A percentile compares a stretch with the other conserved stretches of the same genome.
Evolutionary conservation across 2,888 invertebrate genomes (phyloP).

Genomic region (Hybos culiciformis): DNA sequence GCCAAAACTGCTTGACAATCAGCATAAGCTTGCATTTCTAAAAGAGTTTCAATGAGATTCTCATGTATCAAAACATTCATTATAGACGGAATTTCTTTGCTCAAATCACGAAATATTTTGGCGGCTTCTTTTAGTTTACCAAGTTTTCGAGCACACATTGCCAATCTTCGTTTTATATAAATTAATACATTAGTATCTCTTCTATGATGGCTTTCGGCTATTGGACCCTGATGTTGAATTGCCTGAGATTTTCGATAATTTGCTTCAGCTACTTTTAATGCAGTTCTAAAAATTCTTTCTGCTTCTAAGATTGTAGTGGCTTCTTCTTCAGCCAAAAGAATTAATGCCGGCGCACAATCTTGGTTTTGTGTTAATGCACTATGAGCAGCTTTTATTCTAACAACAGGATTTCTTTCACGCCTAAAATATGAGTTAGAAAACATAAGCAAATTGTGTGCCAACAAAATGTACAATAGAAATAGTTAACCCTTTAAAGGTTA

Average conservation of each 20-base stretch:
- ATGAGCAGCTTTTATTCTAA: constrained; percentile 81
- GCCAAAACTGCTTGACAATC: constrained; percentile 89
- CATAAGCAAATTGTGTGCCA: no score
- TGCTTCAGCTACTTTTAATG: constrained; percentile 68
- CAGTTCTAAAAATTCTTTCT: constrained; percentile 70
- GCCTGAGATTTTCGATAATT: constrained; percentile 68
- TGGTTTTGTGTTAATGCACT: constrained; percentile 74
- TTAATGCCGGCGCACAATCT: constrained; percentile 90
- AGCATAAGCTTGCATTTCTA: constrained; percentile 93
- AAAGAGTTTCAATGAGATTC: constrained; percentile 85
- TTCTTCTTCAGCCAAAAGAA: constrained; percentile 92
- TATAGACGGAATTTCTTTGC: constrained; percentile 91
- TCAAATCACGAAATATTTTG: constrained; percentile 91
- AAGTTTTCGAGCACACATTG: constrained; percentile 94
- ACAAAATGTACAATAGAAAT: no score
- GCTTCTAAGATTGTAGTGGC: constrained; percentile 82
- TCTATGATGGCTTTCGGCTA: constrained; percentile 64
- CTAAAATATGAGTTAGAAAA: no score
- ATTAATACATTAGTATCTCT: constrained; percentile 88
- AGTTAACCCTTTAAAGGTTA: no score
- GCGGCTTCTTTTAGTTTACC: constrained; percentile 90
- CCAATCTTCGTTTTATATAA: constrained; percentile 83
- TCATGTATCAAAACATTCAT: constrained; percentile 90
- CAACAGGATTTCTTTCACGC: constrained; percentile 81
- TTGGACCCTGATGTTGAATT: constrained; percentile 58